A percentile compares a stretch with the other conserved stretches of the same genome.
phyloP scores from a whole-genome alignment of 1,140 invertebrate genomes.

The Orius insidiosus region DNA sequence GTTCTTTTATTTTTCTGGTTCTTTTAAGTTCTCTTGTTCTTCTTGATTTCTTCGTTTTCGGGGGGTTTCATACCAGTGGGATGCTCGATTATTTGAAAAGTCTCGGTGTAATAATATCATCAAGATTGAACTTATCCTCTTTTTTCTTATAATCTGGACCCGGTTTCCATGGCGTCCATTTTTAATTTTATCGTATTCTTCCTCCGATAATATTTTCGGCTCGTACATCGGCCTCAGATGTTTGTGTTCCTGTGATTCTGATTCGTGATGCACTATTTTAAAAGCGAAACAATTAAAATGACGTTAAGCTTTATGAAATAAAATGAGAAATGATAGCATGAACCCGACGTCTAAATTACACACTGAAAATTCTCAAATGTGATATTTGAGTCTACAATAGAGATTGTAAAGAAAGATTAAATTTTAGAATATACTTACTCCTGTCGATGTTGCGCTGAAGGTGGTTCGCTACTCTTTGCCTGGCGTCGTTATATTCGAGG shows the following conservation, averaged over 20 bases:
- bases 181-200: too few species aligned
- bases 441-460: slow-evolving; percentile 92
- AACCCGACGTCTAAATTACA: not conserved
- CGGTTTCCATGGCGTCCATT: too few species aligned
- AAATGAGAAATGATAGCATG: not conserved
- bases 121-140: too few species aligned
- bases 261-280: not conserved
- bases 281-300: slow-evolving; percentile 2
- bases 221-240: too few species aligned
- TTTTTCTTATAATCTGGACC: too few species aligned
- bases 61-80: slow-evolving; percentile 6
- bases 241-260: too few species aligned
- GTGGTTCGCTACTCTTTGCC: slow-evolving; percentile 79
- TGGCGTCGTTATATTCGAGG: slow-evolving; percentile 90
- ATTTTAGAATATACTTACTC: slow-evolving; percentile 48
- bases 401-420: slow-evolving; percentile 1
- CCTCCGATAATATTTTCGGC: too few species aligned
- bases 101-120: not conserved
- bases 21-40: not conserved
- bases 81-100: not conserved
- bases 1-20: not conserved
- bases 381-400: slow-evolving; percentile 1
- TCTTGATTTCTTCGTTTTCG: not conserved
- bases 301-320: not conserved
- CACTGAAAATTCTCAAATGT: not conserved